Evolutionary conservation across 2,113 vertebrate species (phyloP).

Genomic region (Nanorana parkeri): DNA sequence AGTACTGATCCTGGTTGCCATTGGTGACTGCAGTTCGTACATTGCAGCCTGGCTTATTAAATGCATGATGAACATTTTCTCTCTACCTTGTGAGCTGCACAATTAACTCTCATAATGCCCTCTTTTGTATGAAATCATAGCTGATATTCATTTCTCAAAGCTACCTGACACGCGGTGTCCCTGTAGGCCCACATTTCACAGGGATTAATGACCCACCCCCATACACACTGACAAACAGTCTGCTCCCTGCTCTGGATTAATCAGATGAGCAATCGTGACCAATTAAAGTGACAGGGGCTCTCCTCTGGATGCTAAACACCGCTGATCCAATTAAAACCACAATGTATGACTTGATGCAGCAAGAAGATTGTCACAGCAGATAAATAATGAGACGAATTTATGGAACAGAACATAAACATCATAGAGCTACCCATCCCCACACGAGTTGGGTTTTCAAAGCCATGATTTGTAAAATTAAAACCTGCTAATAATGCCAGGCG

Average conservation of each 20-base stretch:
- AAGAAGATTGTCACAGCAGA: constrained; percentile 1
- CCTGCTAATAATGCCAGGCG: background rate
- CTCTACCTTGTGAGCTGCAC: background rate
- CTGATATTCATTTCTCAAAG: constrained; percentile 1
- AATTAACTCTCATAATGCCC: background rate
- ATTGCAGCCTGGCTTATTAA: no score
- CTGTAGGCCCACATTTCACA: constrained; percentile 18
- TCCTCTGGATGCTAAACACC: constrained; percentile 11
- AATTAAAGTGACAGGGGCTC: constrained; percentile 51
- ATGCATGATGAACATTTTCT: background rate
- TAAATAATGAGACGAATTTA: background rate
- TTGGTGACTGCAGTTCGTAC: no score
- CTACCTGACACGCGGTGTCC: background rate
- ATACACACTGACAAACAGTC: constrained; percentile 29
- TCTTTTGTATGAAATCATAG: constrained; percentile 6
- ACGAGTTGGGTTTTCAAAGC: background rate
- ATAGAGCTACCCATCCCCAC: background rate
- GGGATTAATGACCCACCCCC: constrained; percentile 50
- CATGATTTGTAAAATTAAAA: background rate
- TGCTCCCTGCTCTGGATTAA: constrained; percentile 39
- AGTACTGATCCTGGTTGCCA: no score
- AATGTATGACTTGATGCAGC: background rate
- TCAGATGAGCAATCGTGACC: constrained; percentile 51
- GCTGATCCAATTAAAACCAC: constrained; percentile 43
- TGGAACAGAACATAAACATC: background rate